These are phyloP conservation scores for Leucoptera coffeella DNA, from an alignment of 2,888 invertebrate species.

Conservation along the genomic window DNA sequence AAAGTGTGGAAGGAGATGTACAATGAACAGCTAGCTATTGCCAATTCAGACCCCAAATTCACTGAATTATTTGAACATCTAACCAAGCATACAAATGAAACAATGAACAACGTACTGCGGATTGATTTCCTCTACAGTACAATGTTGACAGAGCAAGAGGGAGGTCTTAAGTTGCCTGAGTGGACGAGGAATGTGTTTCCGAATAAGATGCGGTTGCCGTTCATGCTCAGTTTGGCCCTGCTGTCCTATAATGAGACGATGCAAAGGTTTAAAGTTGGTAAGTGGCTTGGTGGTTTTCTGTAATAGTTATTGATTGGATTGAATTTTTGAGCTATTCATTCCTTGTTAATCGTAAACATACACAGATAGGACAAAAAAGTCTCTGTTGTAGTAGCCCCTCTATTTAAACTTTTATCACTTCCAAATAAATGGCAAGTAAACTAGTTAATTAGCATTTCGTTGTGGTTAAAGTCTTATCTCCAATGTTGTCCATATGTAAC, in stretches of 20 bases:
- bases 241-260: constrained; percentile 65
- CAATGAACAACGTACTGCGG: constrained; percentile 49
- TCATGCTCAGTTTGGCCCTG: constrained; percentile 62
- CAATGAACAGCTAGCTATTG: constrained; percentile 37
- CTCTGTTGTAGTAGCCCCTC: too few relatives aligned
- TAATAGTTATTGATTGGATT: too few relatives aligned
- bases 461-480: too few relatives aligned
- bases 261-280: constrained; percentile 68
- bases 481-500: too few relatives aligned
- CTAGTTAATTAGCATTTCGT: too few relatives aligned
- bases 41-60: constrained; percentile 45
- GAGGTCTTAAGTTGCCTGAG: constrained; percentile 62
- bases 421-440: neutral
- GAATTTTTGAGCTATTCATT: too few relatives aligned
- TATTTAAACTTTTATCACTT: neutral
- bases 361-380: too few relatives aligned
- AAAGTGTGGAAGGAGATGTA: constrained; percentile 30
- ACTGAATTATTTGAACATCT: constrained; percentile 59
- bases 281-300: too few relatives aligned
- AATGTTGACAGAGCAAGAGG: constrained; percentile 56
- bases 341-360: too few relatives aligned
- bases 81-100: constrained; percentile 40
- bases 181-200: constrained; percentile 71
- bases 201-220: constrained; percentile 57
- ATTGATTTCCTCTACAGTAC: constrained; percentile 70